Base-by-base conservation (phyloP, 2,888 invertebrate species). In the Yponomeuta plumbellus region DNA sequence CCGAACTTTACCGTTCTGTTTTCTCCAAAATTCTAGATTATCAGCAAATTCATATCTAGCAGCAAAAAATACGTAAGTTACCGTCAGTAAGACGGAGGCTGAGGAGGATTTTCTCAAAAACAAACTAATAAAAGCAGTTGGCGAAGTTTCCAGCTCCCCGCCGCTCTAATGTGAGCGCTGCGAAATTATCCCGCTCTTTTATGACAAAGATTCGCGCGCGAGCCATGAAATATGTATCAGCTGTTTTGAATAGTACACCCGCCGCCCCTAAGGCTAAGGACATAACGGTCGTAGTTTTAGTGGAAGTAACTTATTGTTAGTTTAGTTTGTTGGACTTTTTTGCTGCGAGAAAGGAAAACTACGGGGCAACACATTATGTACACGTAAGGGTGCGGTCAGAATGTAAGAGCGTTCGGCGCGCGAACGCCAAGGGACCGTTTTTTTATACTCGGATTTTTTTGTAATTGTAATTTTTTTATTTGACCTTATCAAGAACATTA, bases 201-300 rank as follows among this genome's bases (percentile, higher is more conserved):
- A 69, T 71, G 70, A 34, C 65, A 64, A 68, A 69, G 62, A 62
- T 39, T 59, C 59, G 59, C 69, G 72, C 69, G 71, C 69, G 67
- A 22, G n/a, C 10, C 76, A 84, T 85, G 81, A 84, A 85, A 85
- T 83, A 85, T 85, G 77, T 80, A 85, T 80, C 75, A 80, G 75
- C 75, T 76, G 75, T 74, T 84, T 79, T 77, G 81, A 82, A 84
- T 83, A 80, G 79, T 76, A 73, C 67, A 61, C 68, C 56, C 22
- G 59, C 44, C 44, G 17, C 17, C 44, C 44, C 44, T 52, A 52
- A 52, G 44, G 44, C 44, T 52, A 52, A 13, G 44, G 8, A 52
- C 44, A 52, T 52, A 52, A 52, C 5, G 44, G 44, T 52, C 13
- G 44, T 34, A 34, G 34, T 34, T 52, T 52, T 17, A 52, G 44